A percentile compares a stretch with the other conserved stretches of the same genome.
Conservation (phyloP, 2,888 invertebrate genomes). For the Zhengitettix transpicula region DNA sequence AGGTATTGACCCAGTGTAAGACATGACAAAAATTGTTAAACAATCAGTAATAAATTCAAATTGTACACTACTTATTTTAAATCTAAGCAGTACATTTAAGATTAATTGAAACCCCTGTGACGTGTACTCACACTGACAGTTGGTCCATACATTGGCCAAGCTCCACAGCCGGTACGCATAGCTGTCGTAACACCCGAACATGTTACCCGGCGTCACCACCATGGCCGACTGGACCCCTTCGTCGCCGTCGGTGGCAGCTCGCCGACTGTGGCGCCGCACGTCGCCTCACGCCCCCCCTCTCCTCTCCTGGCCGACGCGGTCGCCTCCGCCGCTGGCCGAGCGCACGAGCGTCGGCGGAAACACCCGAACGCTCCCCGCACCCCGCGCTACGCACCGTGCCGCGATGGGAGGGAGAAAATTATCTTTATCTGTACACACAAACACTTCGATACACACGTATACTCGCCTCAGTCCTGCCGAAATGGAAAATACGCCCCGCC, state of each 20-base stretch:
- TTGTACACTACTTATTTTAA: too few species aligned
- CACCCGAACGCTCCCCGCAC: not conserved
- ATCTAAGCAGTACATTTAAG: too few species aligned
- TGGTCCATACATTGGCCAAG: slow-evolving; percentile 59
- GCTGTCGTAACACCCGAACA: slow-evolving; percentile 59
- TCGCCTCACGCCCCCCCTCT: slow-evolving; percentile 24
- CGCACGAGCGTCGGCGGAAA: slow-evolving; percentile 1
- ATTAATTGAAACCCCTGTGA: not conserved
- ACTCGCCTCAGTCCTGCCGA: too few species aligned
- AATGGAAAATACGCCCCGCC: too few species aligned
- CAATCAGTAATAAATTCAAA: too few species aligned
- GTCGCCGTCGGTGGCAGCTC: not conserved
- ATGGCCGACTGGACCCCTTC: slow-evolving; percentile 47
- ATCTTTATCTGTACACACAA: too few species aligned
- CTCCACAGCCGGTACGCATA: slow-evolving; percentile 62
- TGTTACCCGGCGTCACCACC: slow-evolving; percentile 64
- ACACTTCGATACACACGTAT: too few species aligned
- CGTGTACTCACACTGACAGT: slow-evolving; percentile 56
- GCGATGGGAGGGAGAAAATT: too few species aligned
- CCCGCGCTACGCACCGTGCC: not conserved
- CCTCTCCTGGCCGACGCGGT: slow-evolving; percentile 16
- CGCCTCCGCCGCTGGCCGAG: slow-evolving; percentile 19
- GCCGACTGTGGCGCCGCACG: not conserved
- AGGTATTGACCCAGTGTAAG: too few species aligned
- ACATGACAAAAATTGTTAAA: too few species aligned